These are phyloP conservation scores for Octodon degus DNA, from an alignment of 2,113 vertebrate genomes.

Conservation along the genomic window DNA sequence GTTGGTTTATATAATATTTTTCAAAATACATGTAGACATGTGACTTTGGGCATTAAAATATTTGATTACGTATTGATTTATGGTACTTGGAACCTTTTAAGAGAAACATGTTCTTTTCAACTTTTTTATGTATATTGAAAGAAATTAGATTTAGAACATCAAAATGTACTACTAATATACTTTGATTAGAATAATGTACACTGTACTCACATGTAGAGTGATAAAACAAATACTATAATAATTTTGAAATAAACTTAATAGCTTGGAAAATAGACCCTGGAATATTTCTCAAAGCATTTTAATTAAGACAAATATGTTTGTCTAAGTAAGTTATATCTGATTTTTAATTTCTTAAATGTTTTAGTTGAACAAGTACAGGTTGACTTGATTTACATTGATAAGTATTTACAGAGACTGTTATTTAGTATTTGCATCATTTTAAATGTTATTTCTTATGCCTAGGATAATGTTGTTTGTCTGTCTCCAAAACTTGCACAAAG, in stretches of 20 bases:
- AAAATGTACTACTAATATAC: not conserved
- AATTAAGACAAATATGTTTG: not conserved
- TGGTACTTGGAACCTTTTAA: not conserved
- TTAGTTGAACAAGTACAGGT: not conserved
- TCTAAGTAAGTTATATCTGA: conserved; percentile 1
- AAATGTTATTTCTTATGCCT: conserved; percentile 69
- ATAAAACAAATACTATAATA: not conserved
- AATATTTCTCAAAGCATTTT: conserved; percentile 18
- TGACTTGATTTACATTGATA: not conserved
- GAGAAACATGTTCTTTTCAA: conserved; percentile 9
- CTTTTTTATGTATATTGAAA: conserved; percentile 38
- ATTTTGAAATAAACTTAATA: conserved; percentile 27
- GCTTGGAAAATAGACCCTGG: not conserved
- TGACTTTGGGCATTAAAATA: not conserved
- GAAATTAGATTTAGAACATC: conserved; percentile 10
- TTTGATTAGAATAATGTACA: not conserved
- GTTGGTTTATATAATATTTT: not conserved
- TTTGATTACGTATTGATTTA: not conserved
- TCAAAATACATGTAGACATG: not conserved
- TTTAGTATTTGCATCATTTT: conserved; percentile 41
- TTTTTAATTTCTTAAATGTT: conserved; percentile 45
- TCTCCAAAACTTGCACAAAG: conserved; percentile 96
- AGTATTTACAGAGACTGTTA: conserved; percentile 22
- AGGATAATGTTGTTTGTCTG: conserved; percentile 98
- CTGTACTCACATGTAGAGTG: not conserved